Base-by-base conservation (phyloP, 2,888 invertebrate genomes). In the Stegana nigrithorax region DNA sequence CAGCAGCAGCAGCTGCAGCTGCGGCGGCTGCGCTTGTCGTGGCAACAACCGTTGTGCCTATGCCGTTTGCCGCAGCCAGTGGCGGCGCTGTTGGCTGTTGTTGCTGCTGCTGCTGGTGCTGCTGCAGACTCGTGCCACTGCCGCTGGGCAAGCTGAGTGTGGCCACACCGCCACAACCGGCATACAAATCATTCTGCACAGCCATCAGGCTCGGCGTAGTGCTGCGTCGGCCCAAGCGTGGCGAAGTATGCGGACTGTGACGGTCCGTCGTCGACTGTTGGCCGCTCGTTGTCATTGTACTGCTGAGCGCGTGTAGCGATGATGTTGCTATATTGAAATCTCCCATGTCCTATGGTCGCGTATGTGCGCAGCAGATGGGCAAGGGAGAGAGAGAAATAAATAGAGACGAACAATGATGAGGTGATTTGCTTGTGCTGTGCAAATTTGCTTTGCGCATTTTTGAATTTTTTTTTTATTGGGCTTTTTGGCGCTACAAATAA, bases 311-410 rank as follows among this genome's bases (percentile, higher is more conserved):
- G 70, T 88, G 90, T 64, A 90, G 87, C 1, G 89, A 89, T 2
- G 89, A 89, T 2, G 90, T 89, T 0, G 90, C 90, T 12, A 90
- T 89, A 84, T 90, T 90, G 85, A 90, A 90, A 67, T 82, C 90
- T 12, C 89, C 89, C 67, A 83, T 80, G 67, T 90, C 90, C 90
- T 90, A n/a, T n/a, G 5, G 63, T 55, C 1, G 62, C 90, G 90
- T 90, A n/a, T n/a, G 5, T 60, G 47, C 1, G 62, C 60, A 36
- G 14, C 14, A 8, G 2, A 36, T 36, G 4, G 36, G 10, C 10
- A 36, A 36, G 36, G 12, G 36, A n/a, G 36, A 36, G 14, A 36
- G 14, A 36, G 10, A 36, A 36, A 36, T 36, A 36, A 3, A 36
- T 36, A 36, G 36, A n/a, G n/a, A n/a, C n/a, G n/a, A n/a, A n/a